phyloP scores from a whole-genome alignment of 2,888 invertebrate genomes.

The Meteorus cinctellus region DNA sequence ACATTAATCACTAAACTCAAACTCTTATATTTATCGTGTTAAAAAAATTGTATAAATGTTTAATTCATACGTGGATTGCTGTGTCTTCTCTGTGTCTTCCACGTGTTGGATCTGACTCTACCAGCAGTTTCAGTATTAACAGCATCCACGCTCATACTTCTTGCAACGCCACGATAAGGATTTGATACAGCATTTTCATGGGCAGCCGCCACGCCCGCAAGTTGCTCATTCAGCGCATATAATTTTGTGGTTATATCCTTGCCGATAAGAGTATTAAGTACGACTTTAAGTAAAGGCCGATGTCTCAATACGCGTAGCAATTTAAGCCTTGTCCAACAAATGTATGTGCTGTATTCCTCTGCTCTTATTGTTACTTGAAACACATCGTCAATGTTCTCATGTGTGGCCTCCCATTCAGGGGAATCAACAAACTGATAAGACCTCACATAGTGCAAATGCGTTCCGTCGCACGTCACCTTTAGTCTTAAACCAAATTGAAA shows the following conservation, averaged over 20 bases:
- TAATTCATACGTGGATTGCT: conserved; percentile 72
- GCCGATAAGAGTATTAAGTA: conserved; percentile 87
- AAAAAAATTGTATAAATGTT: neutral
- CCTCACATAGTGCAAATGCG: conserved; percentile 87
- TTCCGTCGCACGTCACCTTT: conserved; percentile 86
- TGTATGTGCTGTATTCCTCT: conserved; percentile 84
- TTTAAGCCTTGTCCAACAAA: conserved; percentile 87
- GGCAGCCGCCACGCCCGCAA: conserved; percentile 75
- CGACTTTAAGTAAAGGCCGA: conserved; percentile 83
- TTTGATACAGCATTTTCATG: conserved; percentile 69
- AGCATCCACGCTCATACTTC: conserved; percentile 85
- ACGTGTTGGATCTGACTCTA: conserved; percentile 80
- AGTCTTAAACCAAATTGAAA: conserved; percentile 75
- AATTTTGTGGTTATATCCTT: conserved; percentile 90
- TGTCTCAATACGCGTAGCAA: conserved; percentile 84
- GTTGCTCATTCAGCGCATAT: conserved; percentile 86
- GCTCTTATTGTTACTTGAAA: conserved; percentile 84
- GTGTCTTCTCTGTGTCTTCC: conserved; percentile 75
- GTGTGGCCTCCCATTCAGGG: conserved; percentile 91
- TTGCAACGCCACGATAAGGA: conserved; percentile 76
- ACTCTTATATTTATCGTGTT: too few relatives aligned
- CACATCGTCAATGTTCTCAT: conserved; percentile 84
- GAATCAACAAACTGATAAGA: conserved; percentile 90
- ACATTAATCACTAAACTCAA: neutral
- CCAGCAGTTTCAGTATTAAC: conserved; percentile 86